A percentile compares a stretch with the other conserved stretches of the same genome.
Evolutionary conservation across 1,140 invertebrate species (phyloP).

Genomic region (Eriocheir sinensis): DNA sequence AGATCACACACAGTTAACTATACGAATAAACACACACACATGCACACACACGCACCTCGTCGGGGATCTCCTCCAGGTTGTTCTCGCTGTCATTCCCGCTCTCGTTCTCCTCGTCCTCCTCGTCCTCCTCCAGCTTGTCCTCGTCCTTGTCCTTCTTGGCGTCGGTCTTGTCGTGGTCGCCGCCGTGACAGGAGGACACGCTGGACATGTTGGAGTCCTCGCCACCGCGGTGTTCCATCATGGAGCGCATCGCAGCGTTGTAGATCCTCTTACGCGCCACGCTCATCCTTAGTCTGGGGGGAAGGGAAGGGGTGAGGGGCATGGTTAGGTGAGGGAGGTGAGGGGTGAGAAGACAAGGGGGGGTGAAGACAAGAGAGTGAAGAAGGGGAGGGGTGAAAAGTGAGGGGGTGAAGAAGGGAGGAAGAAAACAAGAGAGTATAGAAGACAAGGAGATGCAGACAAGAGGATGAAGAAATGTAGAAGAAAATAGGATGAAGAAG

Average conservation of each 20-base stretch:
- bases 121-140: slow-evolving; percentile 78
- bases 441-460: too few species aligned
- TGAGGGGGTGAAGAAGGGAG: too few species aligned
- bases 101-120: slow-evolving; percentile 79
- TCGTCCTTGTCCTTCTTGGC: slow-evolving; percentile 77
- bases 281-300: slow-evolving; percentile 17
- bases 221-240: slow-evolving; percentile 71
- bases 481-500: too few species aligned
- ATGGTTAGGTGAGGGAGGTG: too few species aligned
- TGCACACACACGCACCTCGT: slow-evolving; percentile 59
- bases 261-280: slow-evolving; percentile 78
- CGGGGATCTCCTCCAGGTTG: slow-evolving; percentile 75
- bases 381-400: too few species aligned
- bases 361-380: too few species aligned
- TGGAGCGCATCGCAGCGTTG: slow-evolving; percentile 73
- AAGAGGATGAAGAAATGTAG: too few species aligned
- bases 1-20: background rate
- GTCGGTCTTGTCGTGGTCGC: slow-evolving; percentile 67
- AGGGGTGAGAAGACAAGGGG: too few species aligned
- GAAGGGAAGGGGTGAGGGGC: too few species aligned
- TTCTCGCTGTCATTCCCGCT: slow-evolving; percentile 80
- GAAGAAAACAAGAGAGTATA: too few species aligned
- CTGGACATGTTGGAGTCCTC: slow-evolving; percentile 79
- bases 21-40: background rate
- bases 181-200: slow-evolving; percentile 67